Percentiles rank a stretch among this genome's conserved stretches.
phyloP scores from a whole-genome alignment of 37 sponge, comb jelly and placozoan genomes.

The Aphrocallistes beatrix region DNA sequence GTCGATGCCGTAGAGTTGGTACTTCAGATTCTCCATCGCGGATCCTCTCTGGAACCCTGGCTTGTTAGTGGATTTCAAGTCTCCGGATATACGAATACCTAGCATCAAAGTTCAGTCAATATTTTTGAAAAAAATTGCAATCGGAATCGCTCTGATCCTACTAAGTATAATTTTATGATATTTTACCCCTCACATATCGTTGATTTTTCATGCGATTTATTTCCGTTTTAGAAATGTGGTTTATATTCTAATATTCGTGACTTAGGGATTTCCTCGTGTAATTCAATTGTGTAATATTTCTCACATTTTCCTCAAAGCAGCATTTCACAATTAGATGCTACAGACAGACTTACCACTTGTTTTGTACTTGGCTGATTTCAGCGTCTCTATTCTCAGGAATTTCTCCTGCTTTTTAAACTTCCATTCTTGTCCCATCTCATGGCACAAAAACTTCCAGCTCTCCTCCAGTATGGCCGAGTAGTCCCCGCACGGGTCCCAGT shows the following conservation, averaged over 20 bases:
- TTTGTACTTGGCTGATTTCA: neutral
- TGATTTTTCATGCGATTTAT: too few species aligned
- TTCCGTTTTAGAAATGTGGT: too few species aligned
- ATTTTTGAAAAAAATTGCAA: too few species aligned
- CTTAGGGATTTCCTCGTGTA: too few species aligned
- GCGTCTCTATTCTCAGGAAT: neutral
- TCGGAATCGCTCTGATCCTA: too few species aligned
- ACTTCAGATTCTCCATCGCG: slow-evolving; percentile 7
- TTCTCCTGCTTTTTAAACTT: neutral
- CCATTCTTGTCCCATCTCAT: neutral
- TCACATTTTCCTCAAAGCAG: too few species aligned
- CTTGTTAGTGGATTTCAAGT: neutral
- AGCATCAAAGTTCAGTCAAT: too few species aligned
- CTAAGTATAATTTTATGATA: too few species aligned
- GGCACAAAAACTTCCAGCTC: neutral
- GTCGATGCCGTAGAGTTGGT: neutral
- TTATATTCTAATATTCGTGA: too few species aligned
- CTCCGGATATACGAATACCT: neutral
- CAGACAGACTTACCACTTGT: neutral
- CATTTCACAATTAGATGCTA: too few species aligned
- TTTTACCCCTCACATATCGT: too few species aligned
- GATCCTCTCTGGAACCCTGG: neutral
- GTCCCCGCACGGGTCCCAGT: neutral
- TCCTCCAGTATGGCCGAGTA: neutral
- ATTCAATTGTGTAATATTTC: too few species aligned